These are phyloP conservation scores for Balearica regulorum DNA, from an alignment of 2,797 vertebrate genomes.

Conservation along the genomic window DNA sequence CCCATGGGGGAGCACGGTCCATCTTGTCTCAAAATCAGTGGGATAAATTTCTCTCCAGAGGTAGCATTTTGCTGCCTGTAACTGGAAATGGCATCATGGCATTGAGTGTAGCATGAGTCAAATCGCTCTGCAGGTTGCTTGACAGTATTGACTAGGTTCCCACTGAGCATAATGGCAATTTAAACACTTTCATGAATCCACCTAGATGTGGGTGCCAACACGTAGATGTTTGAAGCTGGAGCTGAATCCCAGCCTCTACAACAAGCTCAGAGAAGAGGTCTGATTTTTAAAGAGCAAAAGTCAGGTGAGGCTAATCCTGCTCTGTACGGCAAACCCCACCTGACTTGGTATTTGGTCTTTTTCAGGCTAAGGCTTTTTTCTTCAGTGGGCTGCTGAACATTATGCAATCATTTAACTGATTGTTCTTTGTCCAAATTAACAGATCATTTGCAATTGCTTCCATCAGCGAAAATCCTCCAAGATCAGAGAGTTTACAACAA, in stretches of 20 bases:
- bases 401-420: background rate
- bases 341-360: background rate
- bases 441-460: background rate
- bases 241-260: rapidly evolving
- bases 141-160: background rate
- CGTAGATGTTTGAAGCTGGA: background rate
- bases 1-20: rapidly evolving
- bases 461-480: background rate
- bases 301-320: background rate
- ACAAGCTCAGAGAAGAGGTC: background rate
- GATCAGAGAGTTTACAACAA: background rate
- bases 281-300: background rate
- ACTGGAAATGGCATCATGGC: background rate
- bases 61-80: background rate
- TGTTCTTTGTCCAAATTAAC: background rate
- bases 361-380: background rate
- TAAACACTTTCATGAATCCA: background rate
- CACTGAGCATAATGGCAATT: background rate
- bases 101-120: background rate
- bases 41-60: background rate
- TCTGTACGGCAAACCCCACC: background rate
- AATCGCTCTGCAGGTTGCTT: background rate
- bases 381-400: background rate
- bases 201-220: background rate
- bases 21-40: background rate